These are phyloP conservation scores for Ophion costatus DNA, from an alignment of 2,888 invertebrate genomes.

Conservation along the genomic window DNA sequence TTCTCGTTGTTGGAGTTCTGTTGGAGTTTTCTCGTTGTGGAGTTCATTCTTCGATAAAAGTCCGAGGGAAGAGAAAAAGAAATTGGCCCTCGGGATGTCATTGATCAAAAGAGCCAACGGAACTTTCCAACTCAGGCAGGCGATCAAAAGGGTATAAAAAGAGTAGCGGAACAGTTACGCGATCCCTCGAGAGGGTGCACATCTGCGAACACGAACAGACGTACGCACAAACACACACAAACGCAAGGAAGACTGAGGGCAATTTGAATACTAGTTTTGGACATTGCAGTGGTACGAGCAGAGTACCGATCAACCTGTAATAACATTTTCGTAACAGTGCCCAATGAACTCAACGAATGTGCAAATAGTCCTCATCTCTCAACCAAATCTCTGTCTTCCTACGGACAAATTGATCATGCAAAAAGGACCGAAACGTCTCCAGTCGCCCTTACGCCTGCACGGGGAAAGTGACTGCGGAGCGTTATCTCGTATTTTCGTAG, in stretches of 20 bases:
- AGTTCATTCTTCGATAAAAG: slow-evolving; percentile 7
- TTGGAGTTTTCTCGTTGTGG: not conserved
- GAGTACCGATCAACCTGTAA: not conserved
- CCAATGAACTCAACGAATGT: not conserved
- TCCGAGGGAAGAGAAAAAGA: slow-evolving; percentile 21
- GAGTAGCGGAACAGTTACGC: slow-evolving; percentile 18
- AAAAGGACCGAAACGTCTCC: not conserved
- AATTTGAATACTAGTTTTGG: not conserved
- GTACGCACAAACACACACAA: not conserved
- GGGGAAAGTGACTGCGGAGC: slow-evolving; percentile 11
- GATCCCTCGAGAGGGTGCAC: slow-evolving; percentile 5
- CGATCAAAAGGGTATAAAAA: not conserved
- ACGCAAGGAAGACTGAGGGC: not conserved
- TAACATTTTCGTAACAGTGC: not conserved
- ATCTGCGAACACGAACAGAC: not conserved
- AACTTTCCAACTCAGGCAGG: slow-evolving; percentile 28
- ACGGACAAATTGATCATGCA: not conserved
- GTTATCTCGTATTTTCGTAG: not conserved
- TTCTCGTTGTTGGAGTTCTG: not conserved
- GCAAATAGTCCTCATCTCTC: not conserved
- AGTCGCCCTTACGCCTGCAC: not conserved
- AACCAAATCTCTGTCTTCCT: not conserved
- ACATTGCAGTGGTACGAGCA: not conserved
- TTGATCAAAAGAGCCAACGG: slow-evolving; percentile 16
- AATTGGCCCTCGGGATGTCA: slow-evolving; percentile 27